phyloP scores from a whole-genome alignment of 2,113 vertebrate species.

The Struthidea cinerea region DNA sequence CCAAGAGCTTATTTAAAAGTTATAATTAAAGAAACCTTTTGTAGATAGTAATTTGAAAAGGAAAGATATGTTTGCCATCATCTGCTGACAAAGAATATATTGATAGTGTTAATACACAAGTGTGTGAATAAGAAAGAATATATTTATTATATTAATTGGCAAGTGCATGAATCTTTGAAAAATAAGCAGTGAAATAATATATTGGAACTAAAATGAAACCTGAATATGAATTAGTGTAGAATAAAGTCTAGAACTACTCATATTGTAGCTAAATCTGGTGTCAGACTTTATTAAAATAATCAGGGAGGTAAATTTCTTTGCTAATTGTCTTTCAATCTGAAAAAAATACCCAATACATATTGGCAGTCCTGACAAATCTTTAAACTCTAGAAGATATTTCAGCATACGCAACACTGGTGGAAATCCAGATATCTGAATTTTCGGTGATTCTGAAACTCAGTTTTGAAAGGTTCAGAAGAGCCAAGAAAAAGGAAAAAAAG shows the following conservation, averaged over 20 bases:
- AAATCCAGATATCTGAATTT: background rate
- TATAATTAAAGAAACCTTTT: slow-evolving; percentile 45
- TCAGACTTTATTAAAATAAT: background rate
- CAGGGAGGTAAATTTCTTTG: background rate
- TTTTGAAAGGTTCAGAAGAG: background rate
- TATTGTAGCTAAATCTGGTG: background rate
- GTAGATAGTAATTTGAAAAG: background rate
- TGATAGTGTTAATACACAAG: background rate
- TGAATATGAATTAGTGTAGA: background rate
- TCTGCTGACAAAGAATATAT: background rate
- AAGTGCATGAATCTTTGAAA: background rate
- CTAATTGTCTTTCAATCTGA: background rate
- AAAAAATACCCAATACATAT: background rate
- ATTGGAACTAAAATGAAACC: background rate
- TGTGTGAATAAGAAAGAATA: background rate
- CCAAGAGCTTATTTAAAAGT: slow-evolving; percentile 44
- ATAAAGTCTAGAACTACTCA: background rate
- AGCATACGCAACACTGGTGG: background rate
- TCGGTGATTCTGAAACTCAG: background rate
- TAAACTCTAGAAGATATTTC: background rate
- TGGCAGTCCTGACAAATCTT: background rate
- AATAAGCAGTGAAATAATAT: background rate
- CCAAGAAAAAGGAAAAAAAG: background rate
- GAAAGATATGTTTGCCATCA: background rate
- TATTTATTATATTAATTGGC: background rate